Conservation (phyloP, 1,140 invertebrate species). For the Catajapyx aquilonaris region DNA sequence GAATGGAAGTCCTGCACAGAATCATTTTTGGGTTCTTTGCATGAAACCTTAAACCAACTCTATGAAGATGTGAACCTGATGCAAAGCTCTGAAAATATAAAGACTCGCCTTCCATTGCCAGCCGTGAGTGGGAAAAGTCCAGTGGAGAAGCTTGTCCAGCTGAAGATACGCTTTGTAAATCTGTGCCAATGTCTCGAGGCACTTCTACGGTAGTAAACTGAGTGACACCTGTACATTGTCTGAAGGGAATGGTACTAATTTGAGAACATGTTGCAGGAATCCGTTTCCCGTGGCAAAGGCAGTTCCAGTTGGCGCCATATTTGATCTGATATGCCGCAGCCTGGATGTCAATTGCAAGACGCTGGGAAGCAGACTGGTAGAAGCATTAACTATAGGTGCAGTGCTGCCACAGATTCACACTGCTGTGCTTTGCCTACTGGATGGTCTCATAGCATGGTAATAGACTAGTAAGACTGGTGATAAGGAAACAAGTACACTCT, state of each 20-base stretch:
- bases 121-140: not conserved
- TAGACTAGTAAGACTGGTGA: not conserved
- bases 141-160: not conserved
- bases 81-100: no score
- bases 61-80: no score
- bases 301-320: not conserved
- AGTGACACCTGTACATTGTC: no score
- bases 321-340: not conserved
- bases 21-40: not conserved
- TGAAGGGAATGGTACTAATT: no score
- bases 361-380: not conserved
- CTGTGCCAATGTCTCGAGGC: not conserved
- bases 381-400: not conserved
- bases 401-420: not conserved
- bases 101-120: no score
- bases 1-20: not conserved
- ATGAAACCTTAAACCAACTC: not conserved
- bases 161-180: not conserved
- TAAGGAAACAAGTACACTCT: not conserved
- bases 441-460: not conserved
- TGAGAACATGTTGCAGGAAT: no score
- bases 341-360: not conserved
- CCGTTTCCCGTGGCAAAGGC: not conserved
- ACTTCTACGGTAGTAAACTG: not conserved
- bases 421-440: not conserved